phyloP scores from a whole-genome alignment of 2,797 vertebrate species.

The Nasua narica region DNA sequence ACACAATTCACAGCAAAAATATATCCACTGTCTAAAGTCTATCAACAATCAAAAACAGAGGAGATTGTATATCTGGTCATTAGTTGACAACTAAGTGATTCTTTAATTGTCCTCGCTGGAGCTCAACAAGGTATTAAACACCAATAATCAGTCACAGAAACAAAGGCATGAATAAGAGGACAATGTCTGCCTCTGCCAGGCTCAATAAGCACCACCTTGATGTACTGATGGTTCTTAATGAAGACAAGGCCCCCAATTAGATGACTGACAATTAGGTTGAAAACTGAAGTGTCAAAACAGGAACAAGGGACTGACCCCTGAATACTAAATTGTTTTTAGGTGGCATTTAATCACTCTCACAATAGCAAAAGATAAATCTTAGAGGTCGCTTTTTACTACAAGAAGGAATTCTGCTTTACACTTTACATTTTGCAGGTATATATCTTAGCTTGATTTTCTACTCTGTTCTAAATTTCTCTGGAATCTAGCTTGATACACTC shows the following conservation, averaged over 20 bases:
- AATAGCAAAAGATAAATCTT: not conserved
- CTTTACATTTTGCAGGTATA: not conserved
- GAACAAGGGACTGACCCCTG: not conserved
- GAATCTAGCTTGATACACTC: not conserved
- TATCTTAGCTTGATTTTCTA: not conserved
- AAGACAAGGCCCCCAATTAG: slow-evolving; percentile 55
- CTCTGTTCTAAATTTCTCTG: not conserved
- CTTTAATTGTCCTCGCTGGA: slow-evolving; percentile 54
- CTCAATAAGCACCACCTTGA: slow-evolving; percentile 53
- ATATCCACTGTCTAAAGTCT: not conserved
- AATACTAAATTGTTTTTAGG: slow-evolving; percentile 34
- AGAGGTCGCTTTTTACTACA: not conserved
- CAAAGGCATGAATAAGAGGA: slow-evolving; percentile 33
- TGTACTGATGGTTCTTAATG: slow-evolving; percentile 41
- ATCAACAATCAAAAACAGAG: slow-evolving; percentile 4
- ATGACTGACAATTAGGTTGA: slow-evolving; percentile 30
- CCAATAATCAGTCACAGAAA: slow-evolving; percentile 2
- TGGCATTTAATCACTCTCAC: slow-evolving; percentile 19
- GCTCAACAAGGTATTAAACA: slow-evolving; percentile 43
- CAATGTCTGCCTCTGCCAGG: not conserved
- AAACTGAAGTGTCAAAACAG: slow-evolving; percentile 33
- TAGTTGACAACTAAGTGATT: slow-evolving; percentile 53
- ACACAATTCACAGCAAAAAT: slow-evolving; percentile 35
- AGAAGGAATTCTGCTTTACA: not conserved
- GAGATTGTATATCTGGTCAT: not conserved